Evolutionary conservation across 2,113 vertebrate species (phyloP).

Genomic region (Sceloporus undulatus): DNA sequence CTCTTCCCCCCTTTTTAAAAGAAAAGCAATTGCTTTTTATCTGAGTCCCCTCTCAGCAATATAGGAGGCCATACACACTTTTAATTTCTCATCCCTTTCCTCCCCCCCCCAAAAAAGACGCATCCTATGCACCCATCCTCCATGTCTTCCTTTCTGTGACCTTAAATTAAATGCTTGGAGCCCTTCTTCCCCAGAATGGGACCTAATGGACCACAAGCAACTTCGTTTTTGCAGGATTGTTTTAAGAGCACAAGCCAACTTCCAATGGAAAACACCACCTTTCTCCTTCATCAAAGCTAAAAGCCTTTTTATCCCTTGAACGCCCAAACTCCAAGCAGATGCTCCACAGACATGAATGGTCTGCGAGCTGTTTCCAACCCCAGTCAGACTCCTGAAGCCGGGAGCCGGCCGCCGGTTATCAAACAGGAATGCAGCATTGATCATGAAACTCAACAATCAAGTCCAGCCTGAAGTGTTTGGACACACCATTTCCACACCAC

Average conservation of each 20-base stretch:
- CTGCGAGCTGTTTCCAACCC: slow-evolving; percentile 9
- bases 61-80: slow-evolving; percentile 35
- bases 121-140: neutral
- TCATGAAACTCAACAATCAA: slow-evolving; percentile 43
- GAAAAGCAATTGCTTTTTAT: neutral
- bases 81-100: slow-evolving; percentile 47
- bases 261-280: neutral
- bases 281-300: neutral
- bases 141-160: neutral
- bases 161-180: neutral
- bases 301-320: slow-evolving; percentile 23
- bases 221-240: neutral
- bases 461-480: slow-evolving; percentile 39
- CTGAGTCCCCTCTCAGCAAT: neutral
- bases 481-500: neutral
- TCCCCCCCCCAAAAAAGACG: slow-evolving; percentile 21
- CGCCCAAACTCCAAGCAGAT: slow-evolving; percentile 56
- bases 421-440: slow-evolving; percentile 26
- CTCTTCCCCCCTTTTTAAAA: neutral
- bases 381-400: slow-evolving; percentile 35
- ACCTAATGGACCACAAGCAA: neutral
- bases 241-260: slow-evolving; percentile 17
- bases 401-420: neutral
- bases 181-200: fast-evolving
- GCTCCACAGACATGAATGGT: slow-evolving; percentile 45